A percentile compares a stretch with the other conserved stretches of the same genome.
Conservation (phyloP, 2,113 vertebrate genomes). For the Zapus hudsonius region DNA sequence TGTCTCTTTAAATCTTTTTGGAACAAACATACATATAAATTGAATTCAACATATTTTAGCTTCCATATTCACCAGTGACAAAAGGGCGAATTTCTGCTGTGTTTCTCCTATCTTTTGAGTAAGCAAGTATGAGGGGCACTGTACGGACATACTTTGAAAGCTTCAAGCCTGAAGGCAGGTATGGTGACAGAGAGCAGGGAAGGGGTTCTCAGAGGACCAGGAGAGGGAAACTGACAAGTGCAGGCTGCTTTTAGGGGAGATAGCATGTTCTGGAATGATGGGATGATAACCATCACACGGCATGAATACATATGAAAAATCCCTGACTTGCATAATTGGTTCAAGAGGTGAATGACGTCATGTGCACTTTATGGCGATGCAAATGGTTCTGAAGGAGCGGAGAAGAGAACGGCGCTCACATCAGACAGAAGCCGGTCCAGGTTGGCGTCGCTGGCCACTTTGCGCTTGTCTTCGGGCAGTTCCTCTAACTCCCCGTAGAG, state of each 20-base stretch:
- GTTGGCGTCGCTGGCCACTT: slow-evolving; percentile 92
- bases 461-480: slow-evolving; percentile 94
- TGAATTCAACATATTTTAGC: no score
- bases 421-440: slow-evolving; percentile 96
- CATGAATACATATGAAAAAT: background rate
- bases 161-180: no score
- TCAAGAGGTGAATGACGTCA: background rate
- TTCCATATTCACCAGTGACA: no score
- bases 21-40: no score
- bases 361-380: background rate
- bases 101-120: no score
- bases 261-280: background rate
- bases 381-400: background rate
- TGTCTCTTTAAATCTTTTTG: no score
- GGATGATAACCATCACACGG: background rate
- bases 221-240: background rate
- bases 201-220: background rate
- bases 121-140: no score
- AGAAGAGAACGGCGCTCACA: slow-evolving; percentile 85
- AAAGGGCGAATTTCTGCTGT: no score
- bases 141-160: no score
- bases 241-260: background rate
- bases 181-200: background rate
- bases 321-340: background rate
- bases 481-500: slow-evolving; percentile 95